Evolutionary conservation across 2,797 vertebrate species (phyloP).

Genomic region (Enteromius trimaculatus): DNA sequence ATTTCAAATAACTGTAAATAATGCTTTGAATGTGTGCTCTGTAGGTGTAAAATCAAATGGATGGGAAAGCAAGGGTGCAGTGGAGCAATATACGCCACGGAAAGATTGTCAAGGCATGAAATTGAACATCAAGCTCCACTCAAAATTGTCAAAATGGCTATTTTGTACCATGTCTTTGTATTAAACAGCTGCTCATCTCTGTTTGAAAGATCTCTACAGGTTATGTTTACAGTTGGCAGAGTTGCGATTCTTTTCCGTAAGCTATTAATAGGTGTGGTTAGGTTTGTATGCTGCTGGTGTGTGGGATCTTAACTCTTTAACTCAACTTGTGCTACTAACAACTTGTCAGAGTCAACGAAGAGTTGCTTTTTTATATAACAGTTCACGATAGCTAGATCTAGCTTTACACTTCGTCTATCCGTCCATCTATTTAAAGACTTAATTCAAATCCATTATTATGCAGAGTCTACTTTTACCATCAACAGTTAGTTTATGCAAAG

Average conservation of each 20-base stretch:
- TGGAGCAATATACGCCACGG: not conserved
- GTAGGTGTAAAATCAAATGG: slow-evolving; percentile 17
- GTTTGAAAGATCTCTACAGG: slow-evolving; percentile 6
- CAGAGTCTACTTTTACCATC: slow-evolving; percentile 41
- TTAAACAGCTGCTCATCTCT: not conserved
- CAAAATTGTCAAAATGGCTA: slow-evolving; percentile 16
- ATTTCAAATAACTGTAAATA: slow-evolving; percentile 29
- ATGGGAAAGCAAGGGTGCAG: slow-evolving; percentile 3
- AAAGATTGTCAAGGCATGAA: slow-evolving; percentile 19
- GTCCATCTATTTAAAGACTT: not conserved
- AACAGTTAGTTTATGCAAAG: slow-evolving; percentile 46
- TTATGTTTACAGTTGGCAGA: slow-evolving; percentile 30
- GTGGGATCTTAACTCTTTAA: not conserved
- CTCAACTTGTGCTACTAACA: not conserved
- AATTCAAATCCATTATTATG: not conserved
- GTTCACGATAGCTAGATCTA: not conserved
- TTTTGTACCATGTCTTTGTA: slow-evolving; percentile 18
- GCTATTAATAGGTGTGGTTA: slow-evolving; percentile 57
- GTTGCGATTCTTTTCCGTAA: slow-evolving; percentile 43
- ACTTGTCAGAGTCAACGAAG: not conserved
- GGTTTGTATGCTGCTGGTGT: slow-evolving; percentile 22
- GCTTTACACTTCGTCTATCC: not conserved
- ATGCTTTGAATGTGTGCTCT: slow-evolving; percentile 10
- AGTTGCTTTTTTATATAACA: not conserved
- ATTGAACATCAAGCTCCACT: not conserved